phyloP scores from a whole-genome alignment of 2,888 invertebrate species.

The Saturnia pavonia region DNA sequence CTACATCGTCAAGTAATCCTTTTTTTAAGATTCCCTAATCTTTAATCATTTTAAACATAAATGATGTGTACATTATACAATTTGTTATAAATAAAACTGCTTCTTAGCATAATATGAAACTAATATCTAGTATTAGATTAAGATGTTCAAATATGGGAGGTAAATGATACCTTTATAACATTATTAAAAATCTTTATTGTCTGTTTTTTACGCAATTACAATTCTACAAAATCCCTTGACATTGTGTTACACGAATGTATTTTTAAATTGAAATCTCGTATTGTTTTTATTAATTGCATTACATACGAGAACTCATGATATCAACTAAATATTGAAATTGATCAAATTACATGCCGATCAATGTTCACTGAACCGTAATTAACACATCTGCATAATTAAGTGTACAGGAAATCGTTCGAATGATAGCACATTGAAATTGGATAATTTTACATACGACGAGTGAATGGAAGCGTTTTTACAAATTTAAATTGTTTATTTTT shows the following conservation, averaged over 20 bases:
- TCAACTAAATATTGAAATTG: conserved; percentile 13
- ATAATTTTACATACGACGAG: conserved; percentile 18
- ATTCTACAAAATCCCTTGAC: not conserved
- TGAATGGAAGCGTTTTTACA: not conserved
- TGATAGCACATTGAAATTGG: conserved; percentile 32
- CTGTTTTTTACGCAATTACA: not conserved
- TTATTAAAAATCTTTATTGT: not conserved
- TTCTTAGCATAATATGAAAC: too few relatives aligned
- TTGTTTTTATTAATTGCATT: not conserved
- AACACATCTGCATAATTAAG: conserved; percentile 37
- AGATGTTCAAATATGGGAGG: not conserved
- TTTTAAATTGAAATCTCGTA: not conserved
- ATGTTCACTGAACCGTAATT: conserved; percentile 33
- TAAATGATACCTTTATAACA: not conserved
- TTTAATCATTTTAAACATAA: too few relatives aligned
- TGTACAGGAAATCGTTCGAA: conserved; percentile 29
- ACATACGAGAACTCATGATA: conserved; percentile 4
- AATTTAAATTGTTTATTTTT: not conserved
- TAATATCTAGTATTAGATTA: too few relatives aligned
- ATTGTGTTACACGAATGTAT: not conserved
- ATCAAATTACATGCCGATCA: conserved; percentile 14
- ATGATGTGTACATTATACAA: too few relatives aligned
- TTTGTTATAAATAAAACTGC: too few relatives aligned
- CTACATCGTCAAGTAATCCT: too few relatives aligned
- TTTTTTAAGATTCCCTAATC: too few relatives aligned